Evolutionary conservation across 53 echinoderm and acorn worm genomes (phyloP).

Genomic region (Luidia sarsii): DNA sequence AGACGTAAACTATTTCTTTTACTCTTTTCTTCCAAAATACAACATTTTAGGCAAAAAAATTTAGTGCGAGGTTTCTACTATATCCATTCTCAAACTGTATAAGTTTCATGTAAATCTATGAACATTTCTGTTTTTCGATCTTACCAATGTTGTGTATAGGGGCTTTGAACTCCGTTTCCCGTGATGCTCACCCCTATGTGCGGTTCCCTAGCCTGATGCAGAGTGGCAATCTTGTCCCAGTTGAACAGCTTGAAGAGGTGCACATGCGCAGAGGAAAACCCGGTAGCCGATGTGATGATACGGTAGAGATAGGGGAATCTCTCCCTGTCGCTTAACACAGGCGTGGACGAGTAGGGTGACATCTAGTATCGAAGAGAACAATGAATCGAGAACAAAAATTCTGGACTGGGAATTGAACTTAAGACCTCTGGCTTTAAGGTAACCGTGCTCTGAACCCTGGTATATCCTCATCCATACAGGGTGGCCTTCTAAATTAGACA

Average conservation of each 20-base stretch:
- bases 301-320: constrained; percentile 44
- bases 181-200: constrained; percentile 58
- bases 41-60: no score
- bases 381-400: neutral
- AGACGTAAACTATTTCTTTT: no score
- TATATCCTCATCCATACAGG: no score
- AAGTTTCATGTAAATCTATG: no score
- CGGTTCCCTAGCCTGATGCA: constrained; percentile 42
- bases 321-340: constrained; percentile 12
- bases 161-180: no score
- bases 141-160: no score
- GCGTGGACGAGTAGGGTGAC: constrained; percentile 38
- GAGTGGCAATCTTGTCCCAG: constrained; percentile 47
- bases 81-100: no score
- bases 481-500: no score
- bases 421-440: neutral
- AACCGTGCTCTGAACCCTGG: neutral
- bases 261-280: constrained; percentile 39
- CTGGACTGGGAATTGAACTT: neutral
- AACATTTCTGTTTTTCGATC: no score
- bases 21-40: no score
- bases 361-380: neutral
- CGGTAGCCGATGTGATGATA: constrained; percentile 42
- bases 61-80: no score
- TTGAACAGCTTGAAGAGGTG: constrained; percentile 49